Conservation (phyloP, 2,797 vertebrate genomes). For the Lepilemur ruficaudatus region DNA sequence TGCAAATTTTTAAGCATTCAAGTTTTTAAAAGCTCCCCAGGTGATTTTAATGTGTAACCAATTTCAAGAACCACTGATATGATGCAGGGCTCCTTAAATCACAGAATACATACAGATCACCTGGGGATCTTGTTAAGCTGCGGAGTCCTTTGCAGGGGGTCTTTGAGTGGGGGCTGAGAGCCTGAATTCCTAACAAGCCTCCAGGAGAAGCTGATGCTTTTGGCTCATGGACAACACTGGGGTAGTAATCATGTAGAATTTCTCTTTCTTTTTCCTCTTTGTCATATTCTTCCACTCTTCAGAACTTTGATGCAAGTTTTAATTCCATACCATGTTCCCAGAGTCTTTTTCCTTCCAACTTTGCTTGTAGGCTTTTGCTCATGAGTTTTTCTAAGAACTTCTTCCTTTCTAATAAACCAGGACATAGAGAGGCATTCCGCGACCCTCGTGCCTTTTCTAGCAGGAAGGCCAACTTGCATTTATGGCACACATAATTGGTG, state of each 20-base stretch:
- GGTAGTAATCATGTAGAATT: neutral
- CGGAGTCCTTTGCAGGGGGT: neutral
- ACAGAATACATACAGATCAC: neutral
- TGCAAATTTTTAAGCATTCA: neutral
- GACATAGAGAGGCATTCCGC: neutral
- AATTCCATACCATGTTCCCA: neutral
- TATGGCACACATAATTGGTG: slow-evolving; percentile 18
- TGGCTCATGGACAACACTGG: neutral
- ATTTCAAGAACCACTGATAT: neutral
- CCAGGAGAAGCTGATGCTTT: neutral
- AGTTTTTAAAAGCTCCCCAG: neutral
- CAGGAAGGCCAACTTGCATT: slow-evolving; percentile 36
- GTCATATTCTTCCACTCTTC: neutral
- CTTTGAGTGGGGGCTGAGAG: neutral
- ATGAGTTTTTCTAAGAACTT: neutral
- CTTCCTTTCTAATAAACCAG: slow-evolving; percentile 15
- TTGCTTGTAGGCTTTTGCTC: neutral
- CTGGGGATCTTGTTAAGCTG: neutral
- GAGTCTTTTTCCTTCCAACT: neutral
- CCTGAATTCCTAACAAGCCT: neutral
- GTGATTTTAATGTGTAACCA: neutral
- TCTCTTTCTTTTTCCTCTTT: neutral
- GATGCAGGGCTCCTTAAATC: neutral
- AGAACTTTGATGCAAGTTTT: neutral
- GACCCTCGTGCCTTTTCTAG: neutral